Evolutionary conservation across 2,113 vertebrate genomes (phyloP), one percentile per base, ranked within the genome.

Genomic region (Osmerus eperlanus): DNA sequence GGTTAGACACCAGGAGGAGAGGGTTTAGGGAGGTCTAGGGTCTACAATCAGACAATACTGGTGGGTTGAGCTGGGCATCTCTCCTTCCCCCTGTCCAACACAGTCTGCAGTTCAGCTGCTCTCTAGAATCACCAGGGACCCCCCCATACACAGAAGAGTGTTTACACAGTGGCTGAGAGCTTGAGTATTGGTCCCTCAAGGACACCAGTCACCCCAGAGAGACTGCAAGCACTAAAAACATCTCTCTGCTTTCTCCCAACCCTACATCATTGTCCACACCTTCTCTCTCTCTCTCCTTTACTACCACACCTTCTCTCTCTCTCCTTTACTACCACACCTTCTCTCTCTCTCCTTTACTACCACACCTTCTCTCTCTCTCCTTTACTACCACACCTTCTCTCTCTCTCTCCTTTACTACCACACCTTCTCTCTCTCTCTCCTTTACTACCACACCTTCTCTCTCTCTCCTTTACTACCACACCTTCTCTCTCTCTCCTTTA

Each of bases 111-210:
- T 36, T 36, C 32, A 36, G 32, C 32, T 36, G 32, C 32, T 36
- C 32, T 36, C 32, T 36, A 36, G 4, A 36, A 36, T 36, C 32
- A 5, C 32, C 7, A 6, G 32, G 32, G 32, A 36, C 32, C 54
- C 23, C 23, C 65, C 3, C 41, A 29, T 75, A 83, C 77, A 63
- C 61, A 61, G 72, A 76, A 6, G 71, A 79, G 72, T 82, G 66
- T 87, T 87, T 85, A 82, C 83, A 84, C 77, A 80, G 80, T 64
- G 84, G 69, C 81, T 82, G 68, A 84, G 75, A 68, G 54, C 70
- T 79, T 76, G 71, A 80, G 80, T 85, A 85, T 79, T 63, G 67
- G 73, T 87, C 83, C 84, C 85, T 73, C 64, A 83, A 84, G 58
- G 56, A 65, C 32, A 4, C 68, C 67, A 78, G 21, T 74, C 77